Base-by-base conservation (phyloP, 2,797 vertebrate species). In the Sternarchorhynchus goeldii region DNA sequence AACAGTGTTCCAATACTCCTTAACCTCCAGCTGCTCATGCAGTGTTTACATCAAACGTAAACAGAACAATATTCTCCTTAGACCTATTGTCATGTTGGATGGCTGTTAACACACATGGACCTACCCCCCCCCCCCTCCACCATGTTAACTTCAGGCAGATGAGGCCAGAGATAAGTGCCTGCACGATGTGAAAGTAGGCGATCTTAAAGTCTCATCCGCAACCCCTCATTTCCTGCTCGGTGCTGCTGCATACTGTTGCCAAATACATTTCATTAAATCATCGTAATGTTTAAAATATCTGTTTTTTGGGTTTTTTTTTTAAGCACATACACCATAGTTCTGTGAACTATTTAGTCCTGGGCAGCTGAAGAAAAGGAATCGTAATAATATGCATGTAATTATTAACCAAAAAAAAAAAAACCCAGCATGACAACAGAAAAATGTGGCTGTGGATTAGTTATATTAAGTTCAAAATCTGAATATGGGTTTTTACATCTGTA, bases 191-290 rank as follows among this genome's bases (percentile, higher is more conserved):
- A 36, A 32, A 57, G 20, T 16, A 78, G 17, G 31, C 60, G 5
- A 67, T 50, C 12, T 63, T 58, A 56, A 70, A 57, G 41, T 20
- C 36, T 60, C 5, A 50, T 70, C 18, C 55, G 53, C 71, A 66
- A 29, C 20, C 31, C 41, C 53, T 20, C 68, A 60, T 76, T 81
- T 81, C 79, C 79, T 81, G 79, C 62, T 58, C n/a, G 34, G 2
- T 29, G 14, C 18, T 53, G 59, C 53, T 60, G 41, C n/a, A 53
- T 16, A 12, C 45, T 75, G 10, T 18, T 36, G 21, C 8, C 36
- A 75, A 62, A 56, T 1, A 31, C 18, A 17, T 10, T 10, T 25
- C 41, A 68, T 6, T 29, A 45, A 45, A 12, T 6, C 18, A 50
- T 31, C 7, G 6, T 68, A 2, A 2, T 29, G 31, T 12, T 8